Base-by-base conservation (phyloP, 1,140 invertebrate genomes). In the Drosophila lini region DNA sequence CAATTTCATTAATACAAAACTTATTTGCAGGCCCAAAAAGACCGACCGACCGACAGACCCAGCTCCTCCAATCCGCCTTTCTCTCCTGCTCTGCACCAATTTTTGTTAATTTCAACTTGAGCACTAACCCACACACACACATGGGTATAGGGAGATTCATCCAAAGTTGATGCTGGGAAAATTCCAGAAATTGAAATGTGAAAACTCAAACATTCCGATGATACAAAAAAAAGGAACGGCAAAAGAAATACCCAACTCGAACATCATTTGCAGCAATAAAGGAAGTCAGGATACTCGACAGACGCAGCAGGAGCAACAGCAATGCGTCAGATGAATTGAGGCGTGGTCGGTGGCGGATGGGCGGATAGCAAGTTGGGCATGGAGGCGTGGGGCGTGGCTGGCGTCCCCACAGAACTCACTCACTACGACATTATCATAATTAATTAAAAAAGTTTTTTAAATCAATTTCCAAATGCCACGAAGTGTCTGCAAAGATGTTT, bases 1-100 rank as follows among this genome's bases (percentile, higher is more conserved):
- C 81, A 89, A 89, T 90, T 89, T 89, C 85, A 89, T 90, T 89
- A 90, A 90, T 90, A 89, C 81, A 81, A 85, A 90, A 85, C 81
- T 89, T 90, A 69, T 71, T 80, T 83, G 68, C 75, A 74, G 70
- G 62, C 74, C 65, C 59, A 22, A 80, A 25, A 36, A 65, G 36
- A 52, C 62, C 36, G 15, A 38, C 19, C 7, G 7, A 38, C 19
- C 5, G 7, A 16, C 44, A 19, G 11, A 25, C 22, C 45, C 7
- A 25, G 7, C 22, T 13, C 13, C 45, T 7, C 8, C 68, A 15
- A 58, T 62, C 28, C 60, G 16, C 5, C 47, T 13, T 16, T 7
- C 5, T 22, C 25, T 16, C 10, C 32, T 25, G 13, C 28, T 32
- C 48, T 55, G 38, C 19, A 25, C 34, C 59, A 75, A 79, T 81